Conservation (phyloP, 2,797 vertebrate genomes). For the Lepidocolaptes lacrymiger region DNA sequence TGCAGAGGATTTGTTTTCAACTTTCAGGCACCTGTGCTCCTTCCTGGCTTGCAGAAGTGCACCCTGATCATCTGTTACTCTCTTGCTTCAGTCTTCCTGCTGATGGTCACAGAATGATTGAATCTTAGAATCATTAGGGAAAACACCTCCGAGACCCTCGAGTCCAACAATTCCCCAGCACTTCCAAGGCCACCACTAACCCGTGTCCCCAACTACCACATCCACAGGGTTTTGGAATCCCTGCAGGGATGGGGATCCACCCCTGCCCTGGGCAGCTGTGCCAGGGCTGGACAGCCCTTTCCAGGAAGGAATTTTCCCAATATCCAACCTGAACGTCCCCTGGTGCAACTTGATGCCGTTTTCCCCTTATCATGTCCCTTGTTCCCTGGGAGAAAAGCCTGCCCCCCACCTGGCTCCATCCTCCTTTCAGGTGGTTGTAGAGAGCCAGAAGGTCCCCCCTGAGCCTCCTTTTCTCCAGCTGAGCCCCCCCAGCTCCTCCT, state of each 20-base stretch:
- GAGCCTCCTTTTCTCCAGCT: not conserved
- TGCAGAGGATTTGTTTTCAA: not conserved
- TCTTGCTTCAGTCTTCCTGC: not conserved
- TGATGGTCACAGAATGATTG: not conserved
- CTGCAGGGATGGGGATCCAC: not conserved
- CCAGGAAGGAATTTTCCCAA: not conserved
- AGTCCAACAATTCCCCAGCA: not conserved
- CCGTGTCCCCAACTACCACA: not conserved
- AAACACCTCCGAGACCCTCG: not conserved
- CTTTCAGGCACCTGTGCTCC: not conserved
- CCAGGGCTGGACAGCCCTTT: not conserved
- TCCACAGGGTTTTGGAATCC: not conserved
- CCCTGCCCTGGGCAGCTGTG: not conserved
- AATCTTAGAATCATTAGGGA: not conserved
- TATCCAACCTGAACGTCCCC: not conserved
- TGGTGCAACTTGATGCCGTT: rapidly evolving
- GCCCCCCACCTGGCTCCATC: not conserved
- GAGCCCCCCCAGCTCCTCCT: not conserved
- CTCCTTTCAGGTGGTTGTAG: not conserved
- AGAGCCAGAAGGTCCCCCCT: not conserved
- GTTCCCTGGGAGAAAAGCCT: not conserved
- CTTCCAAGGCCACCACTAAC: not conserved
- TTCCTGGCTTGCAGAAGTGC: not conserved
- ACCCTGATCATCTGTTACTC: not conserved
- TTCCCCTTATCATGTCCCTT: not conserved